Evolutionary conservation across 2,888 invertebrate genomes (phyloP).

Genomic region (Caenorhabditis drosophilae): DNA sequence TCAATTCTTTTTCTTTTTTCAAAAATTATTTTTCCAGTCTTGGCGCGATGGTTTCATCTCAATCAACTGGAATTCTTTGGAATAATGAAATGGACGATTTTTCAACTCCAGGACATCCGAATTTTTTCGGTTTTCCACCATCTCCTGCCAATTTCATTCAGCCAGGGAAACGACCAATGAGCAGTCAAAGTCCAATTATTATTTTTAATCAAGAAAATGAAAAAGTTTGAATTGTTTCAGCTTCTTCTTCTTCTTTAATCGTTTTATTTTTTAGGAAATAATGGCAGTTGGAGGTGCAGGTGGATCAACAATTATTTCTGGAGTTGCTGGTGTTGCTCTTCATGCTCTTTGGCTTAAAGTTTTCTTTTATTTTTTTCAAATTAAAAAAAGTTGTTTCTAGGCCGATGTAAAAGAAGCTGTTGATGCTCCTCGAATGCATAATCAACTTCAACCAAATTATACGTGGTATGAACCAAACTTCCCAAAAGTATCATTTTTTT

Average conservation of each 20-base stretch:
- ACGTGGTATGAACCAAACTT: conserved; percentile 54
- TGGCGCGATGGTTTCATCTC: conserved; percentile 80
- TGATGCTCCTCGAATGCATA: conserved; percentile 82
- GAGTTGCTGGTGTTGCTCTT: conserved; percentile 57
- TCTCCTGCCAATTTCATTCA: conserved; percentile 83
- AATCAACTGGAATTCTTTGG: conserved; percentile 84
- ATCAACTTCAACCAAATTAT: conserved; percentile 74
- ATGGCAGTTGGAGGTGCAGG: conserved; percentile 66
- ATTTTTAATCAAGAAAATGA: conserved; percentile 81
- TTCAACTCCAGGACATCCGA: conserved; percentile 75
- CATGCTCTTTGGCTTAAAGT: conserved; percentile 55
- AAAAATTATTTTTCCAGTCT: conserved; percentile 75
- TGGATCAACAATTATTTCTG: conserved; percentile 65
- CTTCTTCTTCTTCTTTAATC: background rate
- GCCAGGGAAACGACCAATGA: conserved; percentile 84
- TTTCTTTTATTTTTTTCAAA: background rate
- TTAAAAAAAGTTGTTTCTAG: background rate
- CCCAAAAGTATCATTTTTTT: conserved; percentile 37
- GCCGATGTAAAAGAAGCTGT: conserved; percentile 73
- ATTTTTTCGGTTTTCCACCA: conserved; percentile 73
- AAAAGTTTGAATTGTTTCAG: conserved; percentile 75
- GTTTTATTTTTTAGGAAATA: conserved; percentile 11
- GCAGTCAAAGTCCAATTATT: conserved; percentile 87
- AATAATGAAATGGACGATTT: conserved; percentile 93
- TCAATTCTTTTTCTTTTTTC: background rate